Conservation (phyloP, 2,888 invertebrate species). For the Chloroclystis v-ata region DNA sequence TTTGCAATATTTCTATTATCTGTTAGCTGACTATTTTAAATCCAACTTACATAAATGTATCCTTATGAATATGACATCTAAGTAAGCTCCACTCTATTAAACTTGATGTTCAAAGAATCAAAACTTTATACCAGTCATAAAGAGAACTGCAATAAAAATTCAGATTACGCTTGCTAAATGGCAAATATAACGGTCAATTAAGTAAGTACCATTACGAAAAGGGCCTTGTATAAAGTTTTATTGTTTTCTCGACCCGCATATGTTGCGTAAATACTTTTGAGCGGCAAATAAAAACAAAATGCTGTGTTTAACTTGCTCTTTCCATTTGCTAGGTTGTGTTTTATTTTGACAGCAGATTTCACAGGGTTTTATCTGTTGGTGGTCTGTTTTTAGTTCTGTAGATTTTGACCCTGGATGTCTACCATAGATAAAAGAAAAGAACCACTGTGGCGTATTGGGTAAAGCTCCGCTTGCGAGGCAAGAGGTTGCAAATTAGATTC, state of each 20-base stretch:
- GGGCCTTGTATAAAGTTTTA: conserved; percentile 23
- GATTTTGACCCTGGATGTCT: not conserved
- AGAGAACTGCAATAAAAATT: conserved; percentile 9
- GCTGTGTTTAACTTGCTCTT: conserved; percentile 10
- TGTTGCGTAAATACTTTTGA: conserved; percentile 22
- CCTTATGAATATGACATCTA: too few species aligned
- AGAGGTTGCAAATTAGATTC: too few species aligned
- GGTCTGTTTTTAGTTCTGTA: not conserved
- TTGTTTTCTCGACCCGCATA: conserved; percentile 26
- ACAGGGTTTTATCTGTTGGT: conserved; percentile 1
- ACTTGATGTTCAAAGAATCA: conserved; percentile 1
- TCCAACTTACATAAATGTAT: too few species aligned
- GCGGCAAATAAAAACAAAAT: conserved; percentile 17
- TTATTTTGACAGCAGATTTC: not conserved
- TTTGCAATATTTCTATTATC: too few species aligned
- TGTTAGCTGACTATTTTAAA: too few species aligned
- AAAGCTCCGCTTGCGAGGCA: too few species aligned
- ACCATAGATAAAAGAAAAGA: too few species aligned
- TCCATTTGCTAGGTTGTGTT: conserved; percentile 2
- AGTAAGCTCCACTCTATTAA: not conserved
- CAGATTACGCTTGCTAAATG: conserved; percentile 21
- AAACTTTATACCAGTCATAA: conserved; percentile 9
- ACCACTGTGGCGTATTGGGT: too few species aligned
- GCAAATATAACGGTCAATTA: conserved; percentile 24
- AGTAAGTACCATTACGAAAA: conserved; percentile 21